phyloP scores from a whole-genome alignment of 2,113 vertebrate genomes.

The Xiphophorus couchianus region DNA sequence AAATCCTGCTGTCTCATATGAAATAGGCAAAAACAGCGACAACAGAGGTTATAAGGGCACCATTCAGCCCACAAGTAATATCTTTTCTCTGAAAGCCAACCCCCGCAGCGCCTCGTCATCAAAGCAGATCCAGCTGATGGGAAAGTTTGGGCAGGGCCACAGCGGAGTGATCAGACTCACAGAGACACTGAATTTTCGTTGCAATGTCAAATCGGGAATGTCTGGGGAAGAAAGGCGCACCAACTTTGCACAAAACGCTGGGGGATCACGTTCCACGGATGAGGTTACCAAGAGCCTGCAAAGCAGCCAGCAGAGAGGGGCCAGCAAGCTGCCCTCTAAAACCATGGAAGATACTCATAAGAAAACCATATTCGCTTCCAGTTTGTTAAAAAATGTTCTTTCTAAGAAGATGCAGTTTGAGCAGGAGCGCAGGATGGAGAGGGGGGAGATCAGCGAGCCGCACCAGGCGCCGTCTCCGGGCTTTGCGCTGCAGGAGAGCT shows the following conservation, averaged over 20 bases:
- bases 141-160: constrained; percentile 75
- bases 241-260: constrained; percentile 72
- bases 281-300: constrained; percentile 79
- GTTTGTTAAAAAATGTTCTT: constrained; percentile 90
- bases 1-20: constrained; percentile 32
- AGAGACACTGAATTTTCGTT: constrained; percentile 84
- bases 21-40: constrained; percentile 55
- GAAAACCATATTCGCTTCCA: constrained; percentile 83
- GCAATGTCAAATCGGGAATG: constrained; percentile 81
- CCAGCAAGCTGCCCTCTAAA: constrained; percentile 62
- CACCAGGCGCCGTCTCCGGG: constrained; percentile 46
- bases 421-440: constrained; percentile 95
- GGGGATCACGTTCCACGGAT: constrained; percentile 82
- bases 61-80: constrained; percentile 80
- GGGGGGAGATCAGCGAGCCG: constrained; percentile 89
- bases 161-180: constrained; percentile 84
- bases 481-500: constrained; percentile 67
- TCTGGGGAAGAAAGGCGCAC: constrained; percentile 67
- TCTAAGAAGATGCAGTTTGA: constrained; percentile 98
- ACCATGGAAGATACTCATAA: constrained; percentile 83
- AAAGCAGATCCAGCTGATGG: constrained; percentile 73
- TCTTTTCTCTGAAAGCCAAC: constrained; percentile 68
- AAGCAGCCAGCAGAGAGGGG: constrained; percentile 67
- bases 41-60: constrained; percentile 66
- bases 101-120: constrained; percentile 57